These are phyloP conservation scores for Crotalus tigris DNA, from an alignment of 2,113 vertebrate species.

Conservation along the genomic window DNA sequence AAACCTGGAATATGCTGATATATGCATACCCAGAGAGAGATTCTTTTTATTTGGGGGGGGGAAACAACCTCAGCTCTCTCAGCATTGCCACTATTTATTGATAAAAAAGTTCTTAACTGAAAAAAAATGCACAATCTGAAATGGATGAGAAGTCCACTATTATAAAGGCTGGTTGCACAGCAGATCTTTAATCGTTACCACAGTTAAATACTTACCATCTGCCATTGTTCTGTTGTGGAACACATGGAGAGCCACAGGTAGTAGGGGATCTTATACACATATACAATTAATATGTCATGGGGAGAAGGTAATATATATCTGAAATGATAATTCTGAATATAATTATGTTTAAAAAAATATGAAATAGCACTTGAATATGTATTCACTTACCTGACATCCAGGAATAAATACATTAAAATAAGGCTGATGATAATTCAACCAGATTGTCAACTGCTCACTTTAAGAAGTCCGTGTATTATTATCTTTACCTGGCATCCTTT, in stretches of 20 bases:
- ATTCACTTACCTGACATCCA: not conserved
- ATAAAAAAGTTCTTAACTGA: not conserved
- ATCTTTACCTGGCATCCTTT: rapidly evolving
- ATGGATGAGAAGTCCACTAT: not conserved
- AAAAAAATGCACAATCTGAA: not conserved
- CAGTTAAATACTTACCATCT: not conserved
- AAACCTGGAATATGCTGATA: too few relatives aligned
- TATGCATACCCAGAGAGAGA: not conserved
- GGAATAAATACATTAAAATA: not conserved
- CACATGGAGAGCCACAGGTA: not conserved
- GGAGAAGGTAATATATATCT: not conserved
- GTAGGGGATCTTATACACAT: not conserved
- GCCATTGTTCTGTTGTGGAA: not conserved
- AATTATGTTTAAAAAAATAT: not conserved
- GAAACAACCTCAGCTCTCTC: not conserved
- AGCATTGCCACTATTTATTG: not conserved
- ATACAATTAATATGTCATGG: not conserved
- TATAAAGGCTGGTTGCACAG: not conserved
- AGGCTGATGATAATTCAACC: not conserved
- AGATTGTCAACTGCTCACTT: not conserved
- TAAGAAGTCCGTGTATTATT: not conserved
- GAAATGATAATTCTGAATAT: not conserved
- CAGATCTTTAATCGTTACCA: not conserved
- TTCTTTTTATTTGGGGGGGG: not conserved
- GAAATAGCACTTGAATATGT: not conserved